phyloP scores from a whole-genome alignment of 2,888 invertebrate species.

The Heliconius hortense region DNA sequence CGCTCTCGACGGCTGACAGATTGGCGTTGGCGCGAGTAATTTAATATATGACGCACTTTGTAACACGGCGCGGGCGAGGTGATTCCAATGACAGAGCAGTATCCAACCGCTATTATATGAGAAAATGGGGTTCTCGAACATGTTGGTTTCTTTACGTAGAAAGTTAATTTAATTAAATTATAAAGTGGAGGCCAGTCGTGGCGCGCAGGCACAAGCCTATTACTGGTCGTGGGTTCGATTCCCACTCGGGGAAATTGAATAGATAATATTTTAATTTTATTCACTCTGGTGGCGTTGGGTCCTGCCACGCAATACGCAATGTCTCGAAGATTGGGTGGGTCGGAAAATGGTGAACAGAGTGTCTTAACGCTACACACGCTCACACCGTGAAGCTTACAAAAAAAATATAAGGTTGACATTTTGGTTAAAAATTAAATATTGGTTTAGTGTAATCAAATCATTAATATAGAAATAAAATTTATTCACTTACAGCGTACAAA shows the following conservation, averaged over 20 bases:
- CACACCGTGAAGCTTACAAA: no score
- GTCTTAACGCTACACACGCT: background rate
- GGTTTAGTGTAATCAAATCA: background rate
- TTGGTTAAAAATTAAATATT: background rate
- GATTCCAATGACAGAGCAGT: slow-evolving; percentile 51
- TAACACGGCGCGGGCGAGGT: slow-evolving; percentile 48
- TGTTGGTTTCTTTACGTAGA: background rate
- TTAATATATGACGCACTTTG: slow-evolving; percentile 52
- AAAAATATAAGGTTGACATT: background rate
- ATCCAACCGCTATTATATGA: slow-evolving; percentile 26
- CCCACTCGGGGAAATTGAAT: no score
- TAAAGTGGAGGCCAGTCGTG: background rate
- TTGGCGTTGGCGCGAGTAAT: slow-evolving; percentile 47
- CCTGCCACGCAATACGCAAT: no score
- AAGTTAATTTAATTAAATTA: background rate
- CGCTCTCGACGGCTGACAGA: slow-evolving; percentile 48
- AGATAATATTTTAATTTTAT: no score
- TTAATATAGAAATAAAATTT: background rate
- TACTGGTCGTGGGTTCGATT: no score
- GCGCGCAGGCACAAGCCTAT: background rate
- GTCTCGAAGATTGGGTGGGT: no score
- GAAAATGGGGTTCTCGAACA: slow-evolving; percentile 9
- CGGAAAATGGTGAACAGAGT: background rate
- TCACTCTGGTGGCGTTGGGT: no score
- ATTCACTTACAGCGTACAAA: background rate